phyloP scores from a whole-genome alignment of 2,113 vertebrate genomes.

The Catharus bicknelli region DNA sequence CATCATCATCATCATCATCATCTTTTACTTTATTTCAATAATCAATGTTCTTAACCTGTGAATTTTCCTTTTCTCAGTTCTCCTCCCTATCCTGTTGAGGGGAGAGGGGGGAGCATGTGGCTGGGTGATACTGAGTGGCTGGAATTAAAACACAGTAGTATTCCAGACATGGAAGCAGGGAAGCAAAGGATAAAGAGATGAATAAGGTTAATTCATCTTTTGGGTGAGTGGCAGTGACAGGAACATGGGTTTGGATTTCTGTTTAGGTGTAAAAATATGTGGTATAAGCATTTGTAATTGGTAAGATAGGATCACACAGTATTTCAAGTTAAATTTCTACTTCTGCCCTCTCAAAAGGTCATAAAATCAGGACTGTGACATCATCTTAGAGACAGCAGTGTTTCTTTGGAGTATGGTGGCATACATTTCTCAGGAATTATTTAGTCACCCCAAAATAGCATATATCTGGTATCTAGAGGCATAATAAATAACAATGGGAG shows the following conservation, averaged over 20 bases:
- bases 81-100: background rate
- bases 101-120: background rate
- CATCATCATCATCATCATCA: background rate
- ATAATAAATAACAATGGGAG: background rate
- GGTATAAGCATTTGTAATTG: background rate
- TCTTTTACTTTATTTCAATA: background rate
- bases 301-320: background rate
- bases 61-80: background rate
- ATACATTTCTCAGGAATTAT: background rate
- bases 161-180: background rate
- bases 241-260: background rate
- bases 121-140: background rate
- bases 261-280: background rate
- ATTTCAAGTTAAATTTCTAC: background rate
- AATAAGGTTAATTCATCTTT: background rate
- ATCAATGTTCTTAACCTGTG: background rate
- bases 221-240: background rate
- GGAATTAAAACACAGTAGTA: background rate
- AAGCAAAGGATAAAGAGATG: background rate
- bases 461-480: background rate
- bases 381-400: background rate
- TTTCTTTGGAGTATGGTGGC: background rate
- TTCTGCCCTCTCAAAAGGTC: background rate
- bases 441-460: background rate
- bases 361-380: background rate